Evolutionary conservation across 2,797 vertebrate species (phyloP).

Genomic region (Eulemur rubriventer): DNA sequence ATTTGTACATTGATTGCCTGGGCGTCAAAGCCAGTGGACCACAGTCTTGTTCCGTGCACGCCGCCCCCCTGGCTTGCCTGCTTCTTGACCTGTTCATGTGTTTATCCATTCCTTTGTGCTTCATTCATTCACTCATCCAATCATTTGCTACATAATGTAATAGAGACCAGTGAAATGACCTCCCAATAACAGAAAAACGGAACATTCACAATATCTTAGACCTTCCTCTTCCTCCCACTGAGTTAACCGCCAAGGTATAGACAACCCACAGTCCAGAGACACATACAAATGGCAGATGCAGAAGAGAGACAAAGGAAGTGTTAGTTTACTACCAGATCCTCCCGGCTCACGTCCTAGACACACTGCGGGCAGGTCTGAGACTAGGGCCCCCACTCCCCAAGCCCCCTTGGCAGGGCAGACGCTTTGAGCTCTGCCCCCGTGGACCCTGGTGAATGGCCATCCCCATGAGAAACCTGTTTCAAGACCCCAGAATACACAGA

Average conservation of each 20-base stretch:
- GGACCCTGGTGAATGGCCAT: not conserved
- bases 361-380: not conserved
- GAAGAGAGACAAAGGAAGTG: not conserved
- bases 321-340: not conserved
- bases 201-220: not conserved
- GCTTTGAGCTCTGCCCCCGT: not conserved
- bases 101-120: accelerated
- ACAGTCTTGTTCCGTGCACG: accelerated
- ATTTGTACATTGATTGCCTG: accelerated
- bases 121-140: not conserved
- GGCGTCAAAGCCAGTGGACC: accelerated
- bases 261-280: not conserved
- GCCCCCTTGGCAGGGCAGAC: not conserved
- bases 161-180: not conserved
- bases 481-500: conserved; percentile 41
- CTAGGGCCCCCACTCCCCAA: not conserved
- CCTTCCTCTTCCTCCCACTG: not conserved
- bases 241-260: not conserved
- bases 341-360: not conserved
- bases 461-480: conserved; percentile 69
- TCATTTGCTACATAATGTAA: not conserved
- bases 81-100: accelerated
- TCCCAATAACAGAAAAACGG: not conserved
- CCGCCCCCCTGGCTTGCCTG: accelerated
- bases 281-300: not conserved